These are phyloP conservation scores for Anodontia alba DNA, from an alignment of 2,888 invertebrate genomes.

Conservation along the genomic window DNA sequence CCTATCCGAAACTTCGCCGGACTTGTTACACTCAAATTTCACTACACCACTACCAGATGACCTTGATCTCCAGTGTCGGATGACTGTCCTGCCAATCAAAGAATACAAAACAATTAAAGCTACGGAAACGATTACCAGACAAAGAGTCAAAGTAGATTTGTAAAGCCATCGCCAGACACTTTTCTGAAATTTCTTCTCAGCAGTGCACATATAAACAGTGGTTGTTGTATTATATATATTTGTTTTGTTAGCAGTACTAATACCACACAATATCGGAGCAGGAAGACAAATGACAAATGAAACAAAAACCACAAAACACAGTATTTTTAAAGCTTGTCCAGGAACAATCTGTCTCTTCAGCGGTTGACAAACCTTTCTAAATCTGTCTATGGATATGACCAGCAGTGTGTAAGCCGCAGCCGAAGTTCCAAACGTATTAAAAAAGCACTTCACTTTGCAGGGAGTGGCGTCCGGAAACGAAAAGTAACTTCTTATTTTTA, in stretches of 20 bases:
- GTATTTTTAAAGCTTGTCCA: conserved; percentile 30
- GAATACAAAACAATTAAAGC: conserved; percentile 47
- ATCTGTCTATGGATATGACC: conserved; percentile 53
- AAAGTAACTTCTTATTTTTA: conserved; percentile 41
- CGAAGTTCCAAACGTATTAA: conserved; percentile 38
- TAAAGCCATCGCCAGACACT: conserved; percentile 35
- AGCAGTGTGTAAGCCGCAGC: conserved; percentile 38
- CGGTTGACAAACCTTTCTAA: conserved; percentile 51
- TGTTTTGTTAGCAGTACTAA: conserved; percentile 12
- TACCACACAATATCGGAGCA: conserved; percentile 45
- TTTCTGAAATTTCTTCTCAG: conserved; percentile 33
- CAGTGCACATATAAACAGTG: conserved; percentile 37
- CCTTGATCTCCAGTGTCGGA: conserved; percentile 36
- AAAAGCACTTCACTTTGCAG: conserved; percentile 57
- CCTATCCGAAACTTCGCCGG: conserved; percentile 22
- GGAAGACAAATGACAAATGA: conserved; percentile 36
- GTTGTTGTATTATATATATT: conserved; percentile 31
- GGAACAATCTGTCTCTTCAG: conserved; percentile 48
- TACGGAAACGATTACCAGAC: conserved; percentile 25
- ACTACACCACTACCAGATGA: conserved; percentile 19
- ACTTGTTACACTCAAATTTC: conserved; percentile 24
- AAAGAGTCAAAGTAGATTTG: conserved; percentile 26
- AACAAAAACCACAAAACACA: conserved; percentile 12
- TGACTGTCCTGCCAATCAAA: conserved; percentile 40
- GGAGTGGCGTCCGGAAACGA: conserved; percentile 29